Evolutionary conservation across 1,140 invertebrate genomes (phyloP), one percentile per base, ranked within the genome.

Genomic region (Venturia canescens): DNA sequence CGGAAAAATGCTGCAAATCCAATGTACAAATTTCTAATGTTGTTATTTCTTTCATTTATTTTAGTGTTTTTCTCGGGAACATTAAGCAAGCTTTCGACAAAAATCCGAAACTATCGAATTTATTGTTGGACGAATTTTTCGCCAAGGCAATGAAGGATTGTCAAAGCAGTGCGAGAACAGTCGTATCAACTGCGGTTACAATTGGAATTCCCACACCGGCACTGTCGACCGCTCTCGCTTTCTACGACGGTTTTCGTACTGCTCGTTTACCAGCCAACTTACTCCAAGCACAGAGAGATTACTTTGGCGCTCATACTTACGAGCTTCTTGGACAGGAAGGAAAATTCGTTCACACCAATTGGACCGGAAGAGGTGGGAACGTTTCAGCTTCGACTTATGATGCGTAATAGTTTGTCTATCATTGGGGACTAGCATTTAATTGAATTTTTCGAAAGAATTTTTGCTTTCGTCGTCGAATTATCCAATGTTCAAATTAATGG

Each of bases 271-370:
- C 98, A 3, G 98, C 98, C 13, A 99, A 99, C 92, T 92, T 99
- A 27, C 93, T 99, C 79, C 94, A 98, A 94, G 99, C 99, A 0
- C 98, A 99, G 91, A 92, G 99, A 60, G 99, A 99, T 91, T 99
- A 99, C 89, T 99, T 99, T 90, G 99, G 99, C 0, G 99, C 99
- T 0, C 99, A 99, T 90, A 99, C 98, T 0, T 99, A 99, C 87
- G 98, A 99, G 90, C 90, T 99, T 63, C 89, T 98, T 3, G 93
- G 92, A 11, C 92, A 96, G 78, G 98, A 99, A 67, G 98, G 98
- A 27, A 95, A 95, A 83, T 99, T 97, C 91, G 93, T 98, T 1
- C 99, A 99, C 88, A 99, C 98, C 63, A 99, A 99, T 90, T 99
- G 99, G 99, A 99, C 99, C 13, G 99, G 99, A 18, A 96, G 97